A percentile compares a stretch with the other conserved stretches of the same genome.
phyloP scores from a whole-genome alignment of 2,113 vertebrate genomes.

The Aviceda subcristata region DNA sequence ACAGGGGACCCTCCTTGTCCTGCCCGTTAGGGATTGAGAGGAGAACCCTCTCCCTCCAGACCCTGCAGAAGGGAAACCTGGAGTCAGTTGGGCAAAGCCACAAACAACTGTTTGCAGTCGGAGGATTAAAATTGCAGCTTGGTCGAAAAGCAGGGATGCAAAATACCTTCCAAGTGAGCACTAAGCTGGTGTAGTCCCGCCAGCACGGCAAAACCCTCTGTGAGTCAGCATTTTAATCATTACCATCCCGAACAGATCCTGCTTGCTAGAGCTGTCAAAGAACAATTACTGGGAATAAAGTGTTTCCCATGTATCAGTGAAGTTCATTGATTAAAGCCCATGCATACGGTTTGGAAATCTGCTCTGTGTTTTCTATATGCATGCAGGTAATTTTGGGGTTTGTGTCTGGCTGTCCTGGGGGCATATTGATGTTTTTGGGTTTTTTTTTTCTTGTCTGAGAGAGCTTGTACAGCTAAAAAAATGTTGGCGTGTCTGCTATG shows the following conservation, averaged over 20 bases:
- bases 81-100: conserved; percentile 48
- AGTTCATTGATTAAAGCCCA: neutral
- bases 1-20: neutral
- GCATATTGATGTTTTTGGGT: neutral
- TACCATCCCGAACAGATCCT: conserved; percentile 15
- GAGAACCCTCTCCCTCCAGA: neutral
- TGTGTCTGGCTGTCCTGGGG: neutral
- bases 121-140: conserved; percentile 54
- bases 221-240: conserved; percentile 58
- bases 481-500: neutral
- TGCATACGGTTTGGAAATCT: neutral
- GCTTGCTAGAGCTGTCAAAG: conserved; percentile 21
- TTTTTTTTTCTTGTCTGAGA: neutral
- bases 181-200: neutral
- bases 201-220: conserved; percentile 18
- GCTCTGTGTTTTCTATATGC: neutral
- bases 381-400: neutral
- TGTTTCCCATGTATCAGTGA: neutral
- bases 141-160: conserved; percentile 60
- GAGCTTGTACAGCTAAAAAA: neutral
- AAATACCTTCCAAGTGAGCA: conserved; percentile 65
- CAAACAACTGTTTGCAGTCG: conserved; percentile 38
- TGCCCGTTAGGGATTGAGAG: neutral
- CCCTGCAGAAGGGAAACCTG: conserved; percentile 47
- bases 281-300: conserved; percentile 12